phyloP scores from a whole-genome alignment of 2,888 invertebrate genomes.

The Lymantria monacha region DNA sequence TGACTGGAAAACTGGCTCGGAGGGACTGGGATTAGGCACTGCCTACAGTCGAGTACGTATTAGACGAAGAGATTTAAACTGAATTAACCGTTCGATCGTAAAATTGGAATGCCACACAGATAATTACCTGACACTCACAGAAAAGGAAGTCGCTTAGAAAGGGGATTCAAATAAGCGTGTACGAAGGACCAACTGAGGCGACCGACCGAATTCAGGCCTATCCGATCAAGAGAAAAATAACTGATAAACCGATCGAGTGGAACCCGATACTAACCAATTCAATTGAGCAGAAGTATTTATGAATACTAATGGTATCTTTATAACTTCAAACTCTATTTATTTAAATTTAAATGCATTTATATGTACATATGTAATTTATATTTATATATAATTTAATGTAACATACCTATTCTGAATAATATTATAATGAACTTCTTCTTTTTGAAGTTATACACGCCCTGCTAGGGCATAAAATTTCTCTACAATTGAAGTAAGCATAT shows the following conservation, averaged over 20 bases:
- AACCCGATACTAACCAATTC: constrained; percentile 63
- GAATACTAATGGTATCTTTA: constrained; percentile 16
- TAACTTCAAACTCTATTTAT: not conserved
- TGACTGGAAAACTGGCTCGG: constrained; percentile 56
- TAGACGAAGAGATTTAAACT: constrained; percentile 81
- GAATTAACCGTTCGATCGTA: constrained; percentile 82
- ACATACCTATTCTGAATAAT: too few relatives aligned
- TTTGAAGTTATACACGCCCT: too few relatives aligned
- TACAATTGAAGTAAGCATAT: too few relatives aligned
- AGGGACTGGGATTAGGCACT: constrained; percentile 74
- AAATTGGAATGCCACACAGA: constrained; percentile 83
- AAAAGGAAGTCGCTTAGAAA: constrained; percentile 78
- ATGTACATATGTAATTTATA: too few relatives aligned
- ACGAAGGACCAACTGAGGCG: constrained; percentile 66
- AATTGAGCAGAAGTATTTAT: constrained; percentile 49
- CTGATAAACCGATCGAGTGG: constrained; percentile 60
- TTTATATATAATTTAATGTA: too few relatives aligned
- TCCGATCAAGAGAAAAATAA: constrained; percentile 64
- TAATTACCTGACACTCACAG: constrained; percentile 83
- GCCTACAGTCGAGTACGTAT: constrained; percentile 70
- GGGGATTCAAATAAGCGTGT: constrained; percentile 79
- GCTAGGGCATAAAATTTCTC: too few relatives aligned
- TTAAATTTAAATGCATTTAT: too few relatives aligned
- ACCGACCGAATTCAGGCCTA: constrained; percentile 43
- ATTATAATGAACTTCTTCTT: too few relatives aligned